Evolutionary conservation across 2,113 vertebrate species (phyloP), one percentile per base, ranked within the genome.

Genomic region (Pagrus major): DNA sequence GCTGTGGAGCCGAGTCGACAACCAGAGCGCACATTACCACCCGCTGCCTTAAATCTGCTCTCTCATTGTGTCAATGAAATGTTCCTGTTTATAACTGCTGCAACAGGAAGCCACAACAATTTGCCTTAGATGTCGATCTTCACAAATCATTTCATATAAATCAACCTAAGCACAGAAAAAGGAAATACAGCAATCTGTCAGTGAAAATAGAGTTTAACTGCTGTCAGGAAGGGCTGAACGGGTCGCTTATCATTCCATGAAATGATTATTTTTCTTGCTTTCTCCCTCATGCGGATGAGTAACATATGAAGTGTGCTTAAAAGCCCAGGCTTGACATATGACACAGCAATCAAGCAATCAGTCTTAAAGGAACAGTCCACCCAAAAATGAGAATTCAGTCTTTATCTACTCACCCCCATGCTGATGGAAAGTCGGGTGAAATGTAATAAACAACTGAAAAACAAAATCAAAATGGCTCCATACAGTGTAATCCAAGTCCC

Each of bases 71-170:
- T 54, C 54, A 66, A 7, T 65, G 18, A 52, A 66, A 47, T 20
- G n/a, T 66, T 86, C 25, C 55, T 58, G 15, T 58, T 69, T 56
- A 4, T 3, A 25, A 25, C 21, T 46, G 6, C 16, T 33, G 39
- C 52, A 54, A 55, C 58, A 78, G 76, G 73, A 83, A 76, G 61
- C 11, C 33, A 54, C 10, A 59, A 33, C 9, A 61, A 46, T 33
- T n/a, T 67, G 18, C 9, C 7, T 1, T 10, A 9, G 16, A 23
- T 4, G 56, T 25, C 41, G 37, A 71, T 37, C 44, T 20, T 1
- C 12, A 23, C 2, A 33, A 33, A 77, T 31, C 0, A 9, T 44
- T 47, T 80, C 42, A 63, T 14, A 41, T 52, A 35, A 71, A 77
- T 73, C 35, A 63, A 31, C 21, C 55, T 5, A 20, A 23, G 11